phyloP scores from a whole-genome alignment of 2,888 invertebrate species.

The Orthonevra nobilis region DNA sequence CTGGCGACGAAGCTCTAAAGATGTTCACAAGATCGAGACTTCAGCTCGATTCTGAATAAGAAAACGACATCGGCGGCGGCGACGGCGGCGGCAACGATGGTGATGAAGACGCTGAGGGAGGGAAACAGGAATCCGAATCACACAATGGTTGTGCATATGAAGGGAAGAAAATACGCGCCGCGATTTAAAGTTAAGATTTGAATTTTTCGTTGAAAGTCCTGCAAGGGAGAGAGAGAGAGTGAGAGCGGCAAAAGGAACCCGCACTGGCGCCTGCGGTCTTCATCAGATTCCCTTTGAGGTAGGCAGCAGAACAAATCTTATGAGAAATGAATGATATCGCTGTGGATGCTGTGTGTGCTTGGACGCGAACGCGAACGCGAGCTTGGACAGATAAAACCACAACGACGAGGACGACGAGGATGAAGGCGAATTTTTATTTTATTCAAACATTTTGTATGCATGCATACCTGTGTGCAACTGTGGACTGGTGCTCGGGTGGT shows the following conservation, averaged over 20 bases:
- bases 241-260: conserved; percentile 26
- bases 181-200: conserved; percentile 71
- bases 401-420: conserved; percentile 7
- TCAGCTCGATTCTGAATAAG: conserved; percentile 59
- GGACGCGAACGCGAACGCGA: no score
- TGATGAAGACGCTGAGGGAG: conserved; percentile 6
- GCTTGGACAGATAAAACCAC: conserved; percentile 31
- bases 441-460: conserved; percentile 65
- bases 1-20: conserved; percentile 54
- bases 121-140: no score
- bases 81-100: no score
- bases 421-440: conserved; percentile 59
- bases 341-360: conserved; percentile 22
- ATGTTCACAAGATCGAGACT: conserved; percentile 59
- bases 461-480: conserved; percentile 28
- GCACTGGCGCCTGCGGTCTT: conserved; percentile 70
- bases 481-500: conserved; percentile 27
- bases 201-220: conserved; percentile 35
- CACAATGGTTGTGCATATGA: conserved; percentile 32
- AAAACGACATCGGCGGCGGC: conserved; percentile 23
- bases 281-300: conserved; percentile 68
- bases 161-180: conserved; percentile 61
- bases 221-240: neutral
- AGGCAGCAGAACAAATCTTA: conserved; percentile 67
- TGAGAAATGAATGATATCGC: conserved; percentile 70